Evolutionary conservation across 2,113 vertebrate species (phyloP), one percentile per base, ranked within the genome.

Genomic region (Notothenia coriiceps): DNA sequence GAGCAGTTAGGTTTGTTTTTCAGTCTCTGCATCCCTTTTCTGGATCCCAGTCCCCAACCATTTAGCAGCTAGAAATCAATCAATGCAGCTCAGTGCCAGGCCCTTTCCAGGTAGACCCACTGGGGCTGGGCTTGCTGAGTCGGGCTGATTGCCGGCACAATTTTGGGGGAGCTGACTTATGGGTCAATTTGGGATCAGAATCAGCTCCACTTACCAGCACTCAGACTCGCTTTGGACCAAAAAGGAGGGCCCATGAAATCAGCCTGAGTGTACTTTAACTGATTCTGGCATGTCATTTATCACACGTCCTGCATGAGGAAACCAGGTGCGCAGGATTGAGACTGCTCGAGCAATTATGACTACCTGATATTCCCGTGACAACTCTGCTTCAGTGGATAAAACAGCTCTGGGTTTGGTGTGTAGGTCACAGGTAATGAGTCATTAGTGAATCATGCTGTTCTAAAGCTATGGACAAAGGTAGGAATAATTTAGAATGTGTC

Each of bases 281-380:
- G 86, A 88, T 88, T 90, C 57, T 74, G 79, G 61, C 63, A 65
- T 22, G 29, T 68, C 65, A 57, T 76, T 86, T 60, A 84, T 74
- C 70, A 71, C 43, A 50, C 54, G 70, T 60, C 78, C 33, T 52
- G 15, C 46, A 43, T 51, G 49, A 66, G 77, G 44, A 61, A 29
- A 20, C 10, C 46, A 52, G 33, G 47, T 55, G 55, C 47, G 63
- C 62, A 54, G 44, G 55, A 78, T 49, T 70, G 54, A 49, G 20
- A 43, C 63, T 15, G 57, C 57, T 77, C 55, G 10, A 40, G 62
- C 18, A 70, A 40, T 56, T n/a, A 56, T 50, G 15, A 73, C 22
- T 67, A 74, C 35, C 68, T 63, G 62, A 6, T 17, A 59, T 12
- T 61, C 55, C 40, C 60, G 47, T 63, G 52, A 81, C 51, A 47